Conservation (phyloP, 2,888 invertebrate species). For the Sisyra terminalis region DNA sequence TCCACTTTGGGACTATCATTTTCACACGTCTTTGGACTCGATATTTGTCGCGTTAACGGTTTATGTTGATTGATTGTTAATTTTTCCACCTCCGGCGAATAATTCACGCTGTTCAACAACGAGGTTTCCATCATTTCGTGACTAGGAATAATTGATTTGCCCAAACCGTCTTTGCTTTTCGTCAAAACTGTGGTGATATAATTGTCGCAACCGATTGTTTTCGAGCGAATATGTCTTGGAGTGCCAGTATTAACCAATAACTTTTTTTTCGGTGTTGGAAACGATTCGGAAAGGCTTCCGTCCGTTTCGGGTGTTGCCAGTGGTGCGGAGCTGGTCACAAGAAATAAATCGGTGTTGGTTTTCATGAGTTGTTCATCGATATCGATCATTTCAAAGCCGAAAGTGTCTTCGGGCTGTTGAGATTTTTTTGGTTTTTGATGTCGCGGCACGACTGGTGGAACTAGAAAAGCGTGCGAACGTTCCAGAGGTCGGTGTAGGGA, state of each 20-base stretch:
- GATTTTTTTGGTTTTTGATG: slow-evolving; percentile 46
- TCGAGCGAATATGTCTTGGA: slow-evolving; percentile 33
- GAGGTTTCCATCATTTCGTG: slow-evolving; percentile 9
- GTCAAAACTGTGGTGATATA: slow-evolving; percentile 49
- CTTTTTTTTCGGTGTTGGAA: slow-evolving; percentile 29
- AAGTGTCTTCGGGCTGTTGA: slow-evolving; percentile 53
- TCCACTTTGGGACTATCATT: neutral
- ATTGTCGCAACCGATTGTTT: slow-evolving; percentile 51
- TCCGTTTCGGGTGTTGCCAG: slow-evolving; percentile 44
- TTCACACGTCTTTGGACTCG: slow-evolving; percentile 24
- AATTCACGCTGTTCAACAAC: slow-evolving; percentile 14
- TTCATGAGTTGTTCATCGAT: slow-evolving; percentile 44
- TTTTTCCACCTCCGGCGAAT: slow-evolving; percentile 11
- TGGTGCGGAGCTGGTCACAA: slow-evolving; percentile 26
- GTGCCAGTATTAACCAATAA: slow-evolving; percentile 14
- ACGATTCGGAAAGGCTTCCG: slow-evolving; percentile 37
- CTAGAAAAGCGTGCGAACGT: slow-evolving; percentile 31
- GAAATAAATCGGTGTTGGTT: slow-evolving; percentile 21
- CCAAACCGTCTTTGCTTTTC: slow-evolving; percentile 20
- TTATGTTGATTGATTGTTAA: slow-evolving; percentile 41
- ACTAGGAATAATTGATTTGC: slow-evolving; percentile 14
- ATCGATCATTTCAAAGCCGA: slow-evolving; percentile 71
- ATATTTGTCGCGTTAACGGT: slow-evolving; percentile 48
- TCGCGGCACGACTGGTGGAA: slow-evolving; percentile 51
- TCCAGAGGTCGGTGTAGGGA: slow-evolving; percentile 57